Evolutionary conservation across 2,888 invertebrate genomes (phyloP).

Genomic region (Venusia cambrica): DNA sequence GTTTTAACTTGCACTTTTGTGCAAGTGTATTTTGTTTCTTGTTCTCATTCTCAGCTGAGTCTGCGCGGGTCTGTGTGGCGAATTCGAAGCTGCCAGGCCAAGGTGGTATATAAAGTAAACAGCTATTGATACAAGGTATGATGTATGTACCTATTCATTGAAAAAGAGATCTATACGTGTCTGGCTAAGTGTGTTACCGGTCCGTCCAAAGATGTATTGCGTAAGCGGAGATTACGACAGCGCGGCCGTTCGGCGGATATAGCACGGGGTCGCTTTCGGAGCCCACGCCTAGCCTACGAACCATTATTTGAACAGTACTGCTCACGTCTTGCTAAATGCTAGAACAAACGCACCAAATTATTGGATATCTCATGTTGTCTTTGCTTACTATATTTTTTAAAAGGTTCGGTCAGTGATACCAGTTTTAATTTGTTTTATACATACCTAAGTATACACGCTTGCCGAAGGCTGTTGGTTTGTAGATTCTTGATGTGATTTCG

Average conservation of each 20-base stretch:
- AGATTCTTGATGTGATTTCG: too few relatives aligned
- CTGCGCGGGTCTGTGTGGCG: slow-evolving; percentile 5
- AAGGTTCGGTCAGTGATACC: too few relatives aligned
- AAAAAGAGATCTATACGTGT: slow-evolving; percentile 40
- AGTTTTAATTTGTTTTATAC: too few relatives aligned
- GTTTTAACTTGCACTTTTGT: too few relatives aligned
- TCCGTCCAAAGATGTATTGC: slow-evolving; percentile 64
- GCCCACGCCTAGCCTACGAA: slow-evolving; percentile 68
- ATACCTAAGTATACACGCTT: too few relatives aligned
- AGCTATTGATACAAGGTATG: slow-evolving; percentile 26
- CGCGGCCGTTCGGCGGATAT: slow-evolving; percentile 57
- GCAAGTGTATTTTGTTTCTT: too few relatives aligned
- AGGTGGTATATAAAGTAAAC: slow-evolving; percentile 19
- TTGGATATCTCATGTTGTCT: slow-evolving; percentile 49
- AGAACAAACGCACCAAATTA: slow-evolving; percentile 55
- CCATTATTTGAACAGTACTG: slow-evolving; percentile 58
- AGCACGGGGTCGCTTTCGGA: slow-evolving; percentile 73
- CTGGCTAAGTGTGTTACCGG: slow-evolving; percentile 54
- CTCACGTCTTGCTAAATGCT: slow-evolving; percentile 60
- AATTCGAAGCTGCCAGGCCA: slow-evolving; percentile 12
- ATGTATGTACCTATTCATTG: slow-evolving; percentile 45
- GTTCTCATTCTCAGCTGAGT: background rate
- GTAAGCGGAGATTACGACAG: slow-evolving; percentile 70
- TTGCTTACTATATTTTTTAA: slow-evolving; percentile 40
- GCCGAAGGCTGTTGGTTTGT: too few relatives aligned